Evolutionary conservation across 2,113 vertebrate species (phyloP), one percentile per base, ranked within the genome.

Genomic region (Amia ocellicauda): DNA sequence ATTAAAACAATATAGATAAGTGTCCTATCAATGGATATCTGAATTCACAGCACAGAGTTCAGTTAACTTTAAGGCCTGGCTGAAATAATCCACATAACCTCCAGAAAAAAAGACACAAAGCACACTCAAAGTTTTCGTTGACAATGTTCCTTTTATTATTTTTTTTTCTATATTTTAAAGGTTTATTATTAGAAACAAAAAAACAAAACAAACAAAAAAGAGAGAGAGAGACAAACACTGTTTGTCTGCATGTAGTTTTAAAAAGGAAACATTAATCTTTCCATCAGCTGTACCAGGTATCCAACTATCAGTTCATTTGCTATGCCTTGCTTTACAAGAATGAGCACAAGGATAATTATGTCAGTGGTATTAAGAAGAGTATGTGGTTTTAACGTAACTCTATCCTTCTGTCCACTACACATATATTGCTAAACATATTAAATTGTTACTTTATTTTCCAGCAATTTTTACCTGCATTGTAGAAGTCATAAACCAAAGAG

Each of bases 221-320:
- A 74, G 84, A 86, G 79, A 53, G 68, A 74, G 73, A n/a, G 88
- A 90, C 88, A 90, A 90, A 90, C 86, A 85, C 81, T 75, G 84
- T 88, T 90, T 88, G 85, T 88, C 88, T 89, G 88, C 88, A 90
- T 90, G 89, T 88, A 88, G 80, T 86, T 85, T 82, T 89, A 88
- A 87, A 90, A 90, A 88, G 84, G 86, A 81, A 82, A 87, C 86
- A 86, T 88, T 76, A 71, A 84, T 74, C 83, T 81, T 85, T 87
- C 83, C 76, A 85, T 76, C 74, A 3, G 82, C 80, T 66, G 68
- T 77, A 74, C 85, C 81, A 83, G 85, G 82, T 84, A 81, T 81
- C 77, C 77, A 69, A 77, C 84, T 75, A 75, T 75, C 75, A 76
- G 69, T 77, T 78, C 55, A 50, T 64, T 23, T 52, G 71, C 79